Percentiles rank a stretch among this genome's conserved stretches.
Conservation (phyloP, 2,888 invertebrate genomes). For the Amphipyra tragopoginis region DNA sequence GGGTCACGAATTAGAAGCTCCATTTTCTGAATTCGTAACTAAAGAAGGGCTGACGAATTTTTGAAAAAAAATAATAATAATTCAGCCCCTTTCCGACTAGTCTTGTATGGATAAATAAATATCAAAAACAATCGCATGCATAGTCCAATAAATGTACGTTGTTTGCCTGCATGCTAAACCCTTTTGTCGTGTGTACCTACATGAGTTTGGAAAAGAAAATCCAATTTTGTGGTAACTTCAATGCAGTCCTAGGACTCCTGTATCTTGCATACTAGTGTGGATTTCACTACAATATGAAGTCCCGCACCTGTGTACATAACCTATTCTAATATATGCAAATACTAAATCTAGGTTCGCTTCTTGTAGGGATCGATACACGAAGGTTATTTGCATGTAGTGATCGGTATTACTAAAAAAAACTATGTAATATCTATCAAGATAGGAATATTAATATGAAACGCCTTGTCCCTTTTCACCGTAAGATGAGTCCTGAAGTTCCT, state of each 20-base stretch:
- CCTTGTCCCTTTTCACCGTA: no score
- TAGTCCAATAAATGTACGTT: neutral
- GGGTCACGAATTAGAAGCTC: no score
- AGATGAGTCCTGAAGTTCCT: no score
- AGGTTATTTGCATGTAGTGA: slow-evolving; percentile 1
- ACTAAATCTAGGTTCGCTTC: slow-evolving; percentile 2
- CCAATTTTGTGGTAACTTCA: slow-evolving; percentile 7
- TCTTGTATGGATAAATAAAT: no score
- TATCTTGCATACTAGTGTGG: slow-evolving; percentile 16
- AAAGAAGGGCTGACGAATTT: no score
- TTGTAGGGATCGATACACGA: neutral
- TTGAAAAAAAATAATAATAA: no score
- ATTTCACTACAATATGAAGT: slow-evolving; percentile 10
- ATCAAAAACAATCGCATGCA: no score
- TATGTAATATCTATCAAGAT: neutral
- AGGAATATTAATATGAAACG: no score
- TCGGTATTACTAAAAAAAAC: neutral
- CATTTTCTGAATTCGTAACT: no score
- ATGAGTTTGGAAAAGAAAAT: neutral
- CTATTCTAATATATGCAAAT: slow-evolving; percentile 6
- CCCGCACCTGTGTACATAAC: slow-evolving; percentile 1
- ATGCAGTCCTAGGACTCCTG: slow-evolving; percentile 3
- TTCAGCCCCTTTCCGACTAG: no score
- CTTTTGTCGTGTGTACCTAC: neutral
- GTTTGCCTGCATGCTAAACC: neutral